Evolutionary conservation across 2,797 vertebrate species (phyloP), one percentile per base, ranked within the genome.

Genomic region (Aplochiton taeniatus): DNA sequence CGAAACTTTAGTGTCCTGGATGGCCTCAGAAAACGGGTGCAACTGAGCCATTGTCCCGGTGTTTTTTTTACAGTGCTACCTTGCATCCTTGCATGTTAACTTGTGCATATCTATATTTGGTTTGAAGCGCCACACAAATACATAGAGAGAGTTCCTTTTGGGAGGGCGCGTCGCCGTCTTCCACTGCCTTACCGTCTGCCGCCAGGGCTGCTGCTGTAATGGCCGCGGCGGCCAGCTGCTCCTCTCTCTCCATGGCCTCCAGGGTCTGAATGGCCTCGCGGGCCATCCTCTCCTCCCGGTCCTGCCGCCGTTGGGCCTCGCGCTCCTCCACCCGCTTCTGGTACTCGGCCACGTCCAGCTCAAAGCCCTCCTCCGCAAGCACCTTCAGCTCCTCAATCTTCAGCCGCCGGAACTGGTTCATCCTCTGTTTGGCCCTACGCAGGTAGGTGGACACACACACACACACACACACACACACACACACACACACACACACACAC

Each of bases 381-480:
- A 92, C 87, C 76, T 96, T 96, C 74, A 96, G 90, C 82, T 98
- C 96, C 61, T 98, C 96, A 0, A 94, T 91, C 83, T 97, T 98
- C 17, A 97, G 89, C 66, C 95, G 93, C 51, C 95, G 94, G 14
- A 95, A 83, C 70, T 94, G 95, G 72, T 93, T 94, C 76, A 94
- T 93, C 81, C 95, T 97, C 73, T 94, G 92, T 88, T 96, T 90
- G 42, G 94, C 94, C 87, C 97, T 98, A 70, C 9, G 6, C 48
- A 11, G 0, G 18, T 9, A 52, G 9, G 51, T 17, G 31, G 57
- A 44, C 1, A 45, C 9, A 61, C 9, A 60, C 12, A 7, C 18
- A n/a, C 0, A 48, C 17, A 48, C 3, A 48, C 11, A 45, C 7
- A 50, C 12, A 50, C 6, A 63, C 11, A 52, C 9, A 14, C 41